Evolutionary conservation across 2,888 invertebrate species (phyloP).

Genomic region (Silvanus unidentatus): DNA sequence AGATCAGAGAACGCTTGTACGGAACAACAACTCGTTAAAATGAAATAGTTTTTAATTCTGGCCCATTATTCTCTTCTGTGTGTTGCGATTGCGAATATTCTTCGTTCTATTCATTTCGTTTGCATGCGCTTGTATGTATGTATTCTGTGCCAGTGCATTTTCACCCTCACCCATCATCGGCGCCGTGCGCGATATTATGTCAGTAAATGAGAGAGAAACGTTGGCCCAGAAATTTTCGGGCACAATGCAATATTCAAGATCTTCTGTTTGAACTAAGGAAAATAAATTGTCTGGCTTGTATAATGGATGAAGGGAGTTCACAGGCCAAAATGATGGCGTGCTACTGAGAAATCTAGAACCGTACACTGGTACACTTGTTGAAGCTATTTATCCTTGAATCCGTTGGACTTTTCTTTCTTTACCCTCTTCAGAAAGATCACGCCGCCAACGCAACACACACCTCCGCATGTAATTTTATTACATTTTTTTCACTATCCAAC

Average conservation of each 20-base stretch:
- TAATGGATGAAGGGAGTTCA: constrained; percentile 40
- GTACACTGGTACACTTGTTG: constrained; percentile 5
- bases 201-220: too few species aligned
- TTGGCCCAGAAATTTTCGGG: constrained; percentile 9
- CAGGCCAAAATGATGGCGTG: constrained; percentile 36
- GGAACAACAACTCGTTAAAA: constrained; percentile 2
- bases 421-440: too few species aligned
- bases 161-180: too few species aligned
- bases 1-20: background rate
- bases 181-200: too few species aligned
- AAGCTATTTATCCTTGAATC: constrained; percentile 2
- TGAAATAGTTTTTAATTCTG: constrained; percentile 4
- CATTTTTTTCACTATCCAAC: too few species aligned
- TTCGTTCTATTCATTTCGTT: too few species aligned
- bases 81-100: too few species aligned
- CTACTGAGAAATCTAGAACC: constrained; percentile 31
- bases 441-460: too few species aligned
- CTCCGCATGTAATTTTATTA: too few species aligned
- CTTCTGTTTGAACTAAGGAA: constrained; percentile 40
- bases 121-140: too few species aligned
- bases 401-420: too few species aligned
- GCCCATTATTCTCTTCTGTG: constrained; percentile 1
- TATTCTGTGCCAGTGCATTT: too few species aligned
- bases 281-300: constrained; percentile 42
- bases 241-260: constrained; percentile 40